phyloP scores from a whole-genome alignment of 2,888 invertebrate genomes.

The Drosophila tanythrix region DNA sequence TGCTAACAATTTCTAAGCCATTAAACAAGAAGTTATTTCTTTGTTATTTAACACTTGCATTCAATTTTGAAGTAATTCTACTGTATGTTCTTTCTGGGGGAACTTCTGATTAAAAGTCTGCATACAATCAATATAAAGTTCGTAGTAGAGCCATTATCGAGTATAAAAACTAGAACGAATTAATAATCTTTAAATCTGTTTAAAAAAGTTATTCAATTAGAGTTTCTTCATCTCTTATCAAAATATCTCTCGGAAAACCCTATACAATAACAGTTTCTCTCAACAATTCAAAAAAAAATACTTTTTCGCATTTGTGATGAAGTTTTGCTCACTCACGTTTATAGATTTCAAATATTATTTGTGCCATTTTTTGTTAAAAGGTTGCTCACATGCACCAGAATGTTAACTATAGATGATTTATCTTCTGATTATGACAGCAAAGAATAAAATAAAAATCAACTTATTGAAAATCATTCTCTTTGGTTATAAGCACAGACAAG shows the following conservation, averaged over 20 bases:
- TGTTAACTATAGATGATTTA: slow-evolving; percentile 17
- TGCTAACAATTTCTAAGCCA: background rate
- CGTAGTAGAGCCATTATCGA: background rate
- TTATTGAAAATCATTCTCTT: background rate
- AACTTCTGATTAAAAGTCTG: background rate
- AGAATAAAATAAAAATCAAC: background rate
- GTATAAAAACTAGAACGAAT: background rate
- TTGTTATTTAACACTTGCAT: background rate
- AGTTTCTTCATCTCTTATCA: background rate
- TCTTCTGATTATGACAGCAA: slow-evolving; percentile 3
- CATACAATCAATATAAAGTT: background rate
- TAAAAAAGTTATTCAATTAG: background rate
- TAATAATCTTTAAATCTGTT: background rate
- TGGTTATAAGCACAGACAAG: background rate
- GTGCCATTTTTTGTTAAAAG: background rate
- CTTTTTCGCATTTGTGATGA: background rate
- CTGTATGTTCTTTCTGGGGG: background rate
- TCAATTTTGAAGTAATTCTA: background rate
- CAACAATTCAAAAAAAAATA: background rate
- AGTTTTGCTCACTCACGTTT: background rate
- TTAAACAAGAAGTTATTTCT: background rate
- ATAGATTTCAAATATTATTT: background rate
- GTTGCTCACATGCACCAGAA: background rate
- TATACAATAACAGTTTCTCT: background rate
- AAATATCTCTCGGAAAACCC: background rate